phyloP scores from a whole-genome alignment of 2,888 invertebrate genomes.

The Caenorhabditis sp. region DNA sequence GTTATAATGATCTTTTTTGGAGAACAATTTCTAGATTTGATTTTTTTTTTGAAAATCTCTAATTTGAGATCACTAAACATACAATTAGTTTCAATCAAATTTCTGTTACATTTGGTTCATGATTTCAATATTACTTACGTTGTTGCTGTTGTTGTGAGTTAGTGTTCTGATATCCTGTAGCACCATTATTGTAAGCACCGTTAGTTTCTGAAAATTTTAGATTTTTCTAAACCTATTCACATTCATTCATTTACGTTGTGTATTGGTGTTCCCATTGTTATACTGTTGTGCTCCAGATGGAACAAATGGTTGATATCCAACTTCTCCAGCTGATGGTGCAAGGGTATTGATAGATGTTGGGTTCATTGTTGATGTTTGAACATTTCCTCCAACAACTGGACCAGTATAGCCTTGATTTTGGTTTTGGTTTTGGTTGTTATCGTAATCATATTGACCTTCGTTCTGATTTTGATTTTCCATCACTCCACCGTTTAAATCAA shows the following conservation, averaged over 20 bases:
- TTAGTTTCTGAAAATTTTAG: neutral
- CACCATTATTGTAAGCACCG: neutral
- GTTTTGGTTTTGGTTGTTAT: too few species aligned
- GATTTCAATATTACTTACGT: neutral
- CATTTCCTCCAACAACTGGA: neutral
- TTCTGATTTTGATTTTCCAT: conserved; percentile 8
- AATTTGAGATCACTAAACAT: too few species aligned
- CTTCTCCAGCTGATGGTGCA: conserved; percentile 25
- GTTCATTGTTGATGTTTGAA: neutral
- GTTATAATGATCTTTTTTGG: too few species aligned
- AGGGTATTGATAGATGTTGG: too few species aligned
- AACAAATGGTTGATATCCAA: conserved; percentile 39
- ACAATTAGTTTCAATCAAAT: too few species aligned
- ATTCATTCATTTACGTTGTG: neutral
- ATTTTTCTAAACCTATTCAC: neutral
- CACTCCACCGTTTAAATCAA: conserved; percentile 29
- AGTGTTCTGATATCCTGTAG: conserved; percentile 6
- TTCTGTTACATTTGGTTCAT: neutral
- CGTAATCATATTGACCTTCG: neutral
- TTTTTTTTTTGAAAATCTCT: too few species aligned
- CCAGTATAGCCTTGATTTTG: neutral
- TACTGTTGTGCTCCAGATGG: conserved; percentile 27
- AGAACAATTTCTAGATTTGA: too few species aligned
- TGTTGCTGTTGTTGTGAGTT: conserved; percentile 11
- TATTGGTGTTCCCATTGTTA: conserved; percentile 5